A percentile compares a stretch with the other conserved stretches of the same genome.
phyloP scores from a whole-genome alignment of 2,797 vertebrate genomes.

The Pseudotriccus pelzelni region DNA sequence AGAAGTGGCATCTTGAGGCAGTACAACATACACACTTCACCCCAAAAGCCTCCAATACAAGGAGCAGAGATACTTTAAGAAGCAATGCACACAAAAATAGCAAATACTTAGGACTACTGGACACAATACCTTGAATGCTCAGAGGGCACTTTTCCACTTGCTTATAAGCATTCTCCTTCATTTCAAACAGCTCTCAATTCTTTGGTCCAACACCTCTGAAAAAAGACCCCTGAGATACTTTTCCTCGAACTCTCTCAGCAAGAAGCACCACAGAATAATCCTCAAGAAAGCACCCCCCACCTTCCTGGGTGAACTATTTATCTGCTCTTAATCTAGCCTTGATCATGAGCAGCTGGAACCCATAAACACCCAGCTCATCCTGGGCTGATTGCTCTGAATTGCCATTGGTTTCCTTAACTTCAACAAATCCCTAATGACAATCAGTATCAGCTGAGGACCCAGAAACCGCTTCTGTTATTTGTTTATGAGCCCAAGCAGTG shows the following conservation, averaged over 20 bases:
- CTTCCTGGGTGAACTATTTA: neutral
- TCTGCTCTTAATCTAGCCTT: neutral
- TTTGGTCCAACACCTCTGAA: rapidly evolving
- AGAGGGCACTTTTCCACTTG: neutral
- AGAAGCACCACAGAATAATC: rapidly evolving
- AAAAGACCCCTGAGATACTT: neutral
- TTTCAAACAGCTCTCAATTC: neutral
- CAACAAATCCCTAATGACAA: neutral
- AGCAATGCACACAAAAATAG: rapidly evolving
- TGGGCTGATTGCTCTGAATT: neutral
- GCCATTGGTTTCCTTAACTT: neutral
- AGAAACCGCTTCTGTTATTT: neutral
- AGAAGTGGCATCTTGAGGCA: neutral
- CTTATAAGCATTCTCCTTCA: neutral
- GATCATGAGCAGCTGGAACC: neutral
- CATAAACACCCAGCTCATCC: neutral
- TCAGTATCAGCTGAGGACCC: neutral
- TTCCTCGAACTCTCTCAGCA: rapidly evolving
- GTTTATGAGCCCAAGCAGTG: neutral
- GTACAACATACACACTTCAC: neutral
- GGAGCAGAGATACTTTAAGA: neutral
- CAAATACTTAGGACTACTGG: neutral
- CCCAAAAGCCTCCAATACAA: neutral
- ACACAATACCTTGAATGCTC: neutral
- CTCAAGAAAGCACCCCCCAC: rapidly evolving